These are phyloP conservation scores for Trematomus loennbergii DNA, from an alignment of 2,113 vertebrate species.

Conservation along the genomic window DNA sequence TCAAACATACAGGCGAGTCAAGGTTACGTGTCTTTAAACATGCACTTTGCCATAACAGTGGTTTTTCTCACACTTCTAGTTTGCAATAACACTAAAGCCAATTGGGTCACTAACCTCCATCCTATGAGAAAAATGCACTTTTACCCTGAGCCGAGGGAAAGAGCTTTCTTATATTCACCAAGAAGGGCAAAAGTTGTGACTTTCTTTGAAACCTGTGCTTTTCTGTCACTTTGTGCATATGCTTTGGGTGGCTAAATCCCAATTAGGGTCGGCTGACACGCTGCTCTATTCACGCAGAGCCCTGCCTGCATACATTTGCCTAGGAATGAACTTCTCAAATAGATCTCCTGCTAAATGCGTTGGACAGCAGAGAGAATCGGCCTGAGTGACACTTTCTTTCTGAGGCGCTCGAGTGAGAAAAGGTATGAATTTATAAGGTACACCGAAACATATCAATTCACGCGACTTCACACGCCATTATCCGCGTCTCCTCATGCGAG, in stretches of 20 bases:
- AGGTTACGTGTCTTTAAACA: conserved; percentile 59
- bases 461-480: conserved; percentile 93
- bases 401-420: conserved; percentile 92
- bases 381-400: conserved; percentile 92
- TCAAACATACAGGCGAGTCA: conserved; percentile 34
- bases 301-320: conserved; percentile 98
- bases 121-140: conserved; percentile 50
- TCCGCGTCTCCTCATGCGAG: conserved; percentile 92
- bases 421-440: conserved; percentile 99
- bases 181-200: conserved; percentile 90
- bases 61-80: conserved; percentile 52
- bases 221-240: conserved; percentile 96
- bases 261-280: conserved; percentile 99
- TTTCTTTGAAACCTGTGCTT: conserved; percentile 94
- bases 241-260: conserved; percentile 99
- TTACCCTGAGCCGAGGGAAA: conserved; percentile 20
- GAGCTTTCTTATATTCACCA: conserved; percentile 58
- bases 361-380: conserved; percentile 98
- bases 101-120: conserved; percentile 74
- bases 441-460: conserved; percentile 99
- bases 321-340: conserved; percentile 99
- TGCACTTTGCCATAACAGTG: conserved; percentile 72
- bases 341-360: conserved; percentile 94
- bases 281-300: conserved; percentile 93
- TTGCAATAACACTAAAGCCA: conserved; percentile 47